Evolutionary conservation across 2,797 vertebrate species (phyloP).

Genomic region (Manis crassicaudata): DNA sequence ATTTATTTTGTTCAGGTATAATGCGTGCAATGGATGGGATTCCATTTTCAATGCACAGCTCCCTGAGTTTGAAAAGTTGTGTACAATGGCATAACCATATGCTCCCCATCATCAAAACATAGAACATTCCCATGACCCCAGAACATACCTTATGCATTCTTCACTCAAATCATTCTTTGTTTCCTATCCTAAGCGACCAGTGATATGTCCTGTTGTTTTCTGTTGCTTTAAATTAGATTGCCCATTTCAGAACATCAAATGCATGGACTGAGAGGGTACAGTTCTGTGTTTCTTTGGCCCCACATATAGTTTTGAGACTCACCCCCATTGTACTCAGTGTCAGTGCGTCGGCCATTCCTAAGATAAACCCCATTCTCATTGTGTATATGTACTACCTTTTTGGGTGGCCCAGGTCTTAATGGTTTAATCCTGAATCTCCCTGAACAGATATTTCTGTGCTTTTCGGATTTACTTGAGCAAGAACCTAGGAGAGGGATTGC

Average conservation of each 20-base stretch:
- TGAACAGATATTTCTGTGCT: background rate
- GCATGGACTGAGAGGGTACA: fast-evolving
- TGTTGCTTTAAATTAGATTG: background rate
- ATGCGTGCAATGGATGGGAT: no score
- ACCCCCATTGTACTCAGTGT: fast-evolving
- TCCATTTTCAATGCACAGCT: no score
- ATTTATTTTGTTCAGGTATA: background rate
- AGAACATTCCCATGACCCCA: background rate
- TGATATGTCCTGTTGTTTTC: background rate
- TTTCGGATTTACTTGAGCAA: background rate
- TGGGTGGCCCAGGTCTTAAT: background rate
- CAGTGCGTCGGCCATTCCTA: no score
- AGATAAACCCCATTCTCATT: background rate
- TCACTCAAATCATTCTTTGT: background rate
- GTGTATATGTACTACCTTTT: background rate
- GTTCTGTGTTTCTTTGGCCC: background rate
- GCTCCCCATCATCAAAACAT: background rate
- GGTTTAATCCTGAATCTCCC: background rate
- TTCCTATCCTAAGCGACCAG: background rate
- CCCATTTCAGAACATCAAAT: background rate
- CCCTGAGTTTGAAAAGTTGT: background rate
- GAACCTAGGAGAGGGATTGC: no score
- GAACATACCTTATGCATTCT: background rate
- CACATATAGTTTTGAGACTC: fast-evolving
- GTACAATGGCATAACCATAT: background rate